Evolutionary conservation across 1,140 invertebrate species (phyloP), one percentile per base, ranked within the genome.

Genomic region (Chionoecetes opilio): DNA sequence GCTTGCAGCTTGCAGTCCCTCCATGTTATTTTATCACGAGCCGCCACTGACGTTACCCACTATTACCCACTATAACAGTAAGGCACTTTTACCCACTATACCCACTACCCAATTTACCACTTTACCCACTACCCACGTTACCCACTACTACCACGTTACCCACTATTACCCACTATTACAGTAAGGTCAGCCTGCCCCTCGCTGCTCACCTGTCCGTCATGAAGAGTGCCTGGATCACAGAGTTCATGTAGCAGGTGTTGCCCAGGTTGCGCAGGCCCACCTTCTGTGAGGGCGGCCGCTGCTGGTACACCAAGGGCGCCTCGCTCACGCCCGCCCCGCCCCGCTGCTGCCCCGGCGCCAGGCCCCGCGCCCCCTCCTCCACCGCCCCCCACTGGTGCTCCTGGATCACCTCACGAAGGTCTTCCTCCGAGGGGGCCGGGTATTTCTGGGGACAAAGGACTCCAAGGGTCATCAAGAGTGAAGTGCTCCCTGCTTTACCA

Each of bases 161-260:
- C n/a, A n/a, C n/a, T n/a, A n/a, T n/a, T n/a, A n/a, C n/a, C n/a
- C n/a, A n/a, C n/a, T n/a, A n/a, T n/a, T n/a, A n/a, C n/a, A n/a
- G n/a, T n/a, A n/a, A n/a, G n/a, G n/a, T n/a, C n/a, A n/a, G n/a
- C n/a, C 21, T 53, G 9, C 46, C 46, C 21, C 46, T 14, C 31
- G 26, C 9, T 84, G 98, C 98, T 97, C 98, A 99, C 97, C 98
- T 97, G 97, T 98, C 98, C 63, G 98, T 98, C 97, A 98, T 98
- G 91, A 98, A 98, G 31, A 99, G 97, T 0, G 98, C 98, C 96
- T 99, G 98, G 38, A 99, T 97, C 14, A 98, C 98, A 96, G 98
- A 98, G 96, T 99, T 99, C 98, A 99, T 98, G 95, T 99, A 99
- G 97, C 98, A 99, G 0, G 98, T 99, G 96, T 99, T 99, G 21